These are phyloP conservation scores for Sylvia borin DNA, from an alignment of 2,797 vertebrate species.

Conservation along the genomic window DNA sequence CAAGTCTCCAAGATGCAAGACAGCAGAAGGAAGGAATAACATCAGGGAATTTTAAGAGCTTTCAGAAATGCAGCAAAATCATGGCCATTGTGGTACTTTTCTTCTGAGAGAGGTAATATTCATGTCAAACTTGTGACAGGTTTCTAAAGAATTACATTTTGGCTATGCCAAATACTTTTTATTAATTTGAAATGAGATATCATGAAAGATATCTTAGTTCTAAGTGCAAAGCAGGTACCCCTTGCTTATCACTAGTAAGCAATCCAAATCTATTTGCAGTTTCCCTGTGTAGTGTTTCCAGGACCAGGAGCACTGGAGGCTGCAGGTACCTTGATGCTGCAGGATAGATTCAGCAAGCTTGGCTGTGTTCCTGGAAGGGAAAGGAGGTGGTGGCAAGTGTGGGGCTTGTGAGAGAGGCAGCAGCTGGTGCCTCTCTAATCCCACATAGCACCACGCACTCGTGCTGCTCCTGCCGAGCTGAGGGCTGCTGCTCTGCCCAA, in stretches of 20 bases:
- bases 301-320: not conserved
- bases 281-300: not conserved
- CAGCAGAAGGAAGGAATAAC: not conserved
- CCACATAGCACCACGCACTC: accelerated
- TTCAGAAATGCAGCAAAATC: not conserved
- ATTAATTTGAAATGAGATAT: not conserved
- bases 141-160: not conserved
- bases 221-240: not conserved
- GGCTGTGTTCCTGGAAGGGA: not conserved
- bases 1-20: not conserved
- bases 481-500: not conserved
- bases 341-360: not conserved
- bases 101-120: not conserved
- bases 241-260: not conserved
- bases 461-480: not conserved
- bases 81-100: not conserved
- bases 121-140: not conserved
- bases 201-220: not conserved
- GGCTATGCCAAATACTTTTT: not conserved
- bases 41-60: not conserved
- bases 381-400: not conserved
- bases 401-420: not conserved
- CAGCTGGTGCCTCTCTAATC: not conserved
- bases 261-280: not conserved
- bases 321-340: not conserved